Conservation (phyloP, 92 coral and sea anemone genomes). For the Palythoa grandis region DNA sequence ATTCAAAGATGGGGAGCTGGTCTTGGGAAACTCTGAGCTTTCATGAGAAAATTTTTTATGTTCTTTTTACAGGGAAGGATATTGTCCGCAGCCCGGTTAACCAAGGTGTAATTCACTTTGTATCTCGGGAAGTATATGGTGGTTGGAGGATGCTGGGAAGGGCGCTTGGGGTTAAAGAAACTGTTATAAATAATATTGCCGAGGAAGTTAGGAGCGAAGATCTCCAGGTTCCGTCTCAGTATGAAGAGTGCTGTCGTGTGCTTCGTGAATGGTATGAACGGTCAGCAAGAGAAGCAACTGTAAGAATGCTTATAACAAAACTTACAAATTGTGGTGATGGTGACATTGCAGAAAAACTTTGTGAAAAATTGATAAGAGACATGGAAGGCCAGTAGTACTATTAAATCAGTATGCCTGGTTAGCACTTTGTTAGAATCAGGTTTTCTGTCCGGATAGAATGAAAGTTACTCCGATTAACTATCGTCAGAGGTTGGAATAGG, state of each 20-base stretch:
- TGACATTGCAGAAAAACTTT: not conserved
- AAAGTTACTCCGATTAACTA: too few species aligned
- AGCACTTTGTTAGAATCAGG: not conserved
- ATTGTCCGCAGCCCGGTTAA: not conserved
- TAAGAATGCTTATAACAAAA: not conserved
- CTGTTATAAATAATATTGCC: not conserved
- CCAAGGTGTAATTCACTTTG: not conserved
- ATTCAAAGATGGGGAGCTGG: too few species aligned
- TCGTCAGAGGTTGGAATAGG: too few species aligned
- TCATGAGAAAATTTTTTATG: too few species aligned
- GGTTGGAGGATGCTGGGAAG: constrained; percentile 11
- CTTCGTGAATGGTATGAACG: not conserved
- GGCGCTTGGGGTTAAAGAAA: not conserved
- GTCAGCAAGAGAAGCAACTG: not conserved
- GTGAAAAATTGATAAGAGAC: not conserved
- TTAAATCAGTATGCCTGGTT: not conserved
- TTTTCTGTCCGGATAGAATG: too few species aligned
- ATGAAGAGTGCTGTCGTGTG: constrained; percentile 10
- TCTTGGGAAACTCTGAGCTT: too few species aligned
- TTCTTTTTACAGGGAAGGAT: not conserved
- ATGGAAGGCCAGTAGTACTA: not conserved
- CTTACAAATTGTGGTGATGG: not conserved
- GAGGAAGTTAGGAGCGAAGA: not conserved
- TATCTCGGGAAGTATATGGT: not conserved
- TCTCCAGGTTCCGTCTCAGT: not conserved